Conservation (phyloP, 2,113 vertebrate genomes). For the Scytalopus superciliaris region DNA sequence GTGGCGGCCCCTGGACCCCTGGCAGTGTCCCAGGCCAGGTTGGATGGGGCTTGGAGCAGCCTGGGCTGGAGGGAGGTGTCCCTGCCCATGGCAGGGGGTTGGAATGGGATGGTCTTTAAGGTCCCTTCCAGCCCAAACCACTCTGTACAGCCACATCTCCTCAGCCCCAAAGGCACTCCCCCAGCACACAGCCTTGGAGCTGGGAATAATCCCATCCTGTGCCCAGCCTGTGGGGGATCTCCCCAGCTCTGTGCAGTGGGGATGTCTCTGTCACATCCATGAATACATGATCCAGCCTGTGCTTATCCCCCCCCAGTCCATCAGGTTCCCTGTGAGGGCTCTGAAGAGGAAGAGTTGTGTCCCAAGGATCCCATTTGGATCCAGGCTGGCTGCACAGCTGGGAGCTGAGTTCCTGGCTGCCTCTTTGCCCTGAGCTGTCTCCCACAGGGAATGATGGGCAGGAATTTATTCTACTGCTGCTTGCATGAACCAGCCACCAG, state of each 20-base stretch:
- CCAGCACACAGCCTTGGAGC: not conserved
- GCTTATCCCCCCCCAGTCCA: too few relatives aligned
- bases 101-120: not conserved
- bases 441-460: accelerated
- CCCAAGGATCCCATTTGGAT: not conserved
- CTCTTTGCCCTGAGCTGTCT: not conserved
- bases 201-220: not conserved
- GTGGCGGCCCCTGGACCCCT: not conserved
- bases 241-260: not conserved
- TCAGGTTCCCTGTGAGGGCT: not conserved
- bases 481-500: not conserved
- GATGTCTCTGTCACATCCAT: not conserved
- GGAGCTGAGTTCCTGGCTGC: not conserved
- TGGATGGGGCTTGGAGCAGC: not conserved
- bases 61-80: not conserved
- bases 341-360: not conserved
- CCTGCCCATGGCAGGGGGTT: not conserved
- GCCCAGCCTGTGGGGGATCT: not conserved
- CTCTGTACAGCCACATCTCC: not conserved
- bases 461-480: not conserved
- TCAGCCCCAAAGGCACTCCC: not conserved
- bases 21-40: accelerated
- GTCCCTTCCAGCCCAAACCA: too few relatives aligned
- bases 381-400: not conserved
- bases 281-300: not conserved